Conservation (phyloP, 1,140 invertebrate species). For the Pseudomyrmex sp. region DNA sequence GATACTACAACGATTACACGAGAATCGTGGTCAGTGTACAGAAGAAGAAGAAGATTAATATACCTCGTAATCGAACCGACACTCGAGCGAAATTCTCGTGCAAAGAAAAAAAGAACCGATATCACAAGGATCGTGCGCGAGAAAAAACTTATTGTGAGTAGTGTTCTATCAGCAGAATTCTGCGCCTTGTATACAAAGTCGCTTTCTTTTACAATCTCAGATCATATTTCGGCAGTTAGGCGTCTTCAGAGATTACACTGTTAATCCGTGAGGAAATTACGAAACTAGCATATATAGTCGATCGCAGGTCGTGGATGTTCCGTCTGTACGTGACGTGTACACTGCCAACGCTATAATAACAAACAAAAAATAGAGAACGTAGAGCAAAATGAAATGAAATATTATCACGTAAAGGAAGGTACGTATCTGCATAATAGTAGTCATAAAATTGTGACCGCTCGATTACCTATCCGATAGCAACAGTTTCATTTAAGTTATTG, state of each 20-base stretch:
- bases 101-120: neutral
- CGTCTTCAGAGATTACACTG: neutral
- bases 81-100: conserved; percentile 13
- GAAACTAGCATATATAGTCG: neutral
- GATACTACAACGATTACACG: conserved; percentile 2
- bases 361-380: neutral
- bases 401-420: neutral
- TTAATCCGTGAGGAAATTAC: neutral
- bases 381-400: conserved; percentile 25
- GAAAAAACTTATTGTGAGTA: neutral
- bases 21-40: conserved; percentile 2
- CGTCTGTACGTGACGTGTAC: conserved; percentile 15
- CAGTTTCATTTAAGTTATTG: neutral
- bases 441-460: neutral
- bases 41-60: neutral
- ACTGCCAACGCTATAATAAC: neutral
- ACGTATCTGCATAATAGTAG: neutral
- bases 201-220: neutral
- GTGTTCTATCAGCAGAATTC: neutral
- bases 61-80: neutral
- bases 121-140: conserved; percentile 1
- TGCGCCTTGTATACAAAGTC: neutral
- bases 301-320: neutral
- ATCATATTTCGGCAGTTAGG: conserved; percentile 24
- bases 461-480: neutral